phyloP scores from a whole-genome alignment of 2,113 vertebrate species.

The Gobius niger region DNA sequence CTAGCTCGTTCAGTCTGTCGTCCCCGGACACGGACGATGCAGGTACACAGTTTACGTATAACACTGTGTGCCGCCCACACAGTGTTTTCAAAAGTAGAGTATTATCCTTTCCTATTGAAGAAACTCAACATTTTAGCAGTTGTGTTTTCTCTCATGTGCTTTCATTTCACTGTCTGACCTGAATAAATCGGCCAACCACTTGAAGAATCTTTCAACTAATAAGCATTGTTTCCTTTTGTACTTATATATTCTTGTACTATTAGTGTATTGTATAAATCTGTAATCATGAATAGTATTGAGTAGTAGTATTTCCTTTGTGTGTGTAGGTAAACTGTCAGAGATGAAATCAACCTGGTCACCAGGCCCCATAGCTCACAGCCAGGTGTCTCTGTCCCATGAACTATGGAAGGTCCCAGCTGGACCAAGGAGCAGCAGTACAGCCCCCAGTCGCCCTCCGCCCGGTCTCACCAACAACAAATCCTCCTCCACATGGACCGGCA shows the following conservation, averaged over 20 bases:
- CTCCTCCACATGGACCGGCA: constrained; percentile 93
- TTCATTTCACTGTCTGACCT: constrained; percentile 23
- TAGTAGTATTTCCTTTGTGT: neutral
- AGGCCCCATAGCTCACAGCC: constrained; percentile 89
- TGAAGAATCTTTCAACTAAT: neutral
- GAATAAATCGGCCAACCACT: constrained; percentile 16
- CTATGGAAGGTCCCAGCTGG: constrained; percentile 92
- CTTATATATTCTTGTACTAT: too few species aligned
- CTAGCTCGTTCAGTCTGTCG: constrained; percentile 88
- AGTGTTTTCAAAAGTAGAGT: constrained; percentile 35
- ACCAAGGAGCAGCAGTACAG: constrained; percentile 86
- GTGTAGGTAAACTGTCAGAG: constrained; percentile 92
- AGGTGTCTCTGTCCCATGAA: constrained; percentile 93
- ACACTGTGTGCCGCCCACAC: constrained; percentile 28
- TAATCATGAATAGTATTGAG: neutral
- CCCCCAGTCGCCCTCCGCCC: constrained; percentile 91
- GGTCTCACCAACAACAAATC: constrained; percentile 93
- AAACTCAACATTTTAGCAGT: constrained; percentile 20
- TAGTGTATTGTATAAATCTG: neutral
- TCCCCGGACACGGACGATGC: constrained; percentile 83
- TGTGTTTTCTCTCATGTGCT: constrained; percentile 1
- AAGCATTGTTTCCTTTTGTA: neutral
- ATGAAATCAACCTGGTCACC: constrained; percentile 97
- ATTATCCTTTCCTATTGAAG: constrained; percentile 24
- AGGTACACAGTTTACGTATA: constrained; percentile 77